Percentiles rank a stretch among this genome's conserved stretches.
These are phyloP conservation scores for Eledona agricola DNA, from an alignment of 2,888 invertebrate species.

Conservation along the genomic window DNA sequence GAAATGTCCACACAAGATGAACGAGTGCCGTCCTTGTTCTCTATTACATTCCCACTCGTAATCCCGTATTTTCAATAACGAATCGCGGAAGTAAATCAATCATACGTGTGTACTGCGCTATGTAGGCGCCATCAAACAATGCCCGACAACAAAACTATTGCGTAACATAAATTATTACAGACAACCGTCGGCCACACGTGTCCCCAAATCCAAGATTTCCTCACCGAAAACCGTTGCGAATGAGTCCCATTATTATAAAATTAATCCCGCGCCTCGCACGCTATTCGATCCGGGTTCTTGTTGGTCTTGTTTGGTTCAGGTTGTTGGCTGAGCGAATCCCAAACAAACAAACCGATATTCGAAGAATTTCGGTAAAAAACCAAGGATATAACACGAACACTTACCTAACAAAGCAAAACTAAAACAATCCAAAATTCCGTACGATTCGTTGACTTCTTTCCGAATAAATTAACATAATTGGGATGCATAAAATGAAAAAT, in stretches of 20 bases:
- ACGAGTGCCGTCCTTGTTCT: slow-evolving; percentile 11
- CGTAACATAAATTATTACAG: slow-evolving; percentile 27
- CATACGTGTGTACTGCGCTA: no score
- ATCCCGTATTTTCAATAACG: slow-evolving; percentile 27
- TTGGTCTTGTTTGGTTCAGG: no score
- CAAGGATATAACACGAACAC: no score
- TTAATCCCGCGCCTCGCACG: no score
- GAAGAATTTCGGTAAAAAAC: slow-evolving; percentile 6
- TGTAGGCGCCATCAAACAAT: slow-evolving; percentile 29
- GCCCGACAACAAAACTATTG: slow-evolving; percentile 15
- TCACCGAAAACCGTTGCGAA: slow-evolving; percentile 10
- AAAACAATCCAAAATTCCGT: slow-evolving; percentile 25
- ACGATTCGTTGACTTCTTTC: slow-evolving; percentile 18
- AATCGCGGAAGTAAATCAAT: slow-evolving; percentile 24
- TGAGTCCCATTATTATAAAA: no score
- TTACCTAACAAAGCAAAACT: slow-evolving; percentile 16
- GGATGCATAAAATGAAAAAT: slow-evolving; percentile 15
- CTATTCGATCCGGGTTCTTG: no score
- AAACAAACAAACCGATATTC: neutral
- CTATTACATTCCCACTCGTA: slow-evolving; percentile 11
- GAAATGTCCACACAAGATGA: slow-evolving; percentile 15
- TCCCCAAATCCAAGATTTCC: slow-evolving; percentile 11
- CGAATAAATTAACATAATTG: slow-evolving; percentile 26
- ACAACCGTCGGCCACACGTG: slow-evolving; percentile 19
- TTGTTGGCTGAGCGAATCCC: slow-evolving; percentile 3